Conservation (phyloP, 2,797 vertebrate species). For the Neomorphus geoffroyi region DNA sequence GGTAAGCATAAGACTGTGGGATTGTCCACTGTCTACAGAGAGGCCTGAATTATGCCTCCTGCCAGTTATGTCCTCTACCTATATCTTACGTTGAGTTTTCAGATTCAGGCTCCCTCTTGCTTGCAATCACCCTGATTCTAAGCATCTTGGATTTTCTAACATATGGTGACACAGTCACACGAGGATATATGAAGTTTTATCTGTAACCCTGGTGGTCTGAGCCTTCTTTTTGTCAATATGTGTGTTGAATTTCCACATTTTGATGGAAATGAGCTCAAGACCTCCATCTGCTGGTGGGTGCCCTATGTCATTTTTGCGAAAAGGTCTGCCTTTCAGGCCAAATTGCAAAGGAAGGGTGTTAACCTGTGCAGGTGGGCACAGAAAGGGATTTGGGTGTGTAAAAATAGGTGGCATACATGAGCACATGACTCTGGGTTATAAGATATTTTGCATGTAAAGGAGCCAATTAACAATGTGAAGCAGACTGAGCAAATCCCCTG, state of each 20-base stretch:
- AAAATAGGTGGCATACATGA: fast-evolving
- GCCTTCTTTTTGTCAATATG: neutral
- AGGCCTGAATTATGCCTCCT: neutral
- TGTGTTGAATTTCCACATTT: neutral
- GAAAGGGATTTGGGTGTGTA: neutral
- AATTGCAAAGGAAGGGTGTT: neutral
- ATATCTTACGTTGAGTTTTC: neutral
- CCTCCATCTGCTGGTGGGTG: neutral
- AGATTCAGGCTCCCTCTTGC: neutral
- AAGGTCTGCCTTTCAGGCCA: neutral
- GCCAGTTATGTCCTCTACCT: neutral
- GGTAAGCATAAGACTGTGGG: neutral
- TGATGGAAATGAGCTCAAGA: neutral
- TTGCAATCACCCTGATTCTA: neutral
- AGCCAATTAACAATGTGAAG: neutral
- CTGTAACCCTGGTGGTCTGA: neutral
- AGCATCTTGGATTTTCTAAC: neutral
- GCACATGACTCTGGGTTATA: neutral
- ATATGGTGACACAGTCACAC: neutral
- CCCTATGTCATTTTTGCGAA: neutral
- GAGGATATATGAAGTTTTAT: neutral
- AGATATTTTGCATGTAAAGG: neutral
- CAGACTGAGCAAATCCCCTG: neutral
- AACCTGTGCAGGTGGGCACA: neutral
- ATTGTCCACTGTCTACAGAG: neutral